Evolutionary conservation across 2,888 invertebrate species (phyloP).

Genomic region (Tenthredo distinguenda): DNA sequence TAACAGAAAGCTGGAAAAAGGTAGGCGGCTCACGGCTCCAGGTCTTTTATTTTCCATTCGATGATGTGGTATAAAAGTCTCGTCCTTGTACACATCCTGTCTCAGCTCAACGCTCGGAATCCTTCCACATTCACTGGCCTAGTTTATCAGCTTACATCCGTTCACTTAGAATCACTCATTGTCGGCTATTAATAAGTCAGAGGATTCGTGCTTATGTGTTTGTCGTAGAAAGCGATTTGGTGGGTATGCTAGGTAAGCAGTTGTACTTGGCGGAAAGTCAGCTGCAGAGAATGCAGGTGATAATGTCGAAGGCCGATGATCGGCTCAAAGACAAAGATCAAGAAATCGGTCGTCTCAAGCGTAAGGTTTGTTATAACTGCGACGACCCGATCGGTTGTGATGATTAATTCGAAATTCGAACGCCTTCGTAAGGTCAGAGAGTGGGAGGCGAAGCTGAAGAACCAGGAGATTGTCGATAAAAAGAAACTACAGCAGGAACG

Average conservation of each 20-base stretch:
- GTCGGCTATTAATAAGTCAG: neutral
- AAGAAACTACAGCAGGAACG: slow-evolving; percentile 64
- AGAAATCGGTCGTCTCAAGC: slow-evolving; percentile 68
- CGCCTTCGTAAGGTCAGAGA: slow-evolving; percentile 66
- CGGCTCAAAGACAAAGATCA: slow-evolving; percentile 66
- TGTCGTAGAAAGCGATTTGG: slow-evolving; percentile 66
- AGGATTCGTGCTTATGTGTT: neutral
- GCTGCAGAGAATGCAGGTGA: slow-evolving; percentile 66
- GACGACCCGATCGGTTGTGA: neutral
- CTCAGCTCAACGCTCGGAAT: neutral
- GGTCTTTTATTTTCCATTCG: neutral
- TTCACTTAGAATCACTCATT: neutral
- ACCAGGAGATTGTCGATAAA: slow-evolving; percentile 63
- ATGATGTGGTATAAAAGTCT: neutral
- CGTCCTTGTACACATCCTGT: neutral
- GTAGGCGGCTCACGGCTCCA: neutral
- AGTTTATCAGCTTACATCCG: slow-evolving; percentile 16
- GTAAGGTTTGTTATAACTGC: slow-evolving; percentile 63
- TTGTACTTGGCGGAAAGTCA: slow-evolving; percentile 68
- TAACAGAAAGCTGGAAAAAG: slow-evolving; percentile 21
- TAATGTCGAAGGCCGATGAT: slow-evolving; percentile 67
- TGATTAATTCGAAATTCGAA: neutral
- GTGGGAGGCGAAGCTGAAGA: slow-evolving; percentile 65
- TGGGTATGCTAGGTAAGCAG: slow-evolving; percentile 67
- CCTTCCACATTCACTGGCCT: slow-evolving; percentile 4